phyloP scores from a whole-genome alignment of 2,797 vertebrate species.

The Chelon auratus region DNA sequence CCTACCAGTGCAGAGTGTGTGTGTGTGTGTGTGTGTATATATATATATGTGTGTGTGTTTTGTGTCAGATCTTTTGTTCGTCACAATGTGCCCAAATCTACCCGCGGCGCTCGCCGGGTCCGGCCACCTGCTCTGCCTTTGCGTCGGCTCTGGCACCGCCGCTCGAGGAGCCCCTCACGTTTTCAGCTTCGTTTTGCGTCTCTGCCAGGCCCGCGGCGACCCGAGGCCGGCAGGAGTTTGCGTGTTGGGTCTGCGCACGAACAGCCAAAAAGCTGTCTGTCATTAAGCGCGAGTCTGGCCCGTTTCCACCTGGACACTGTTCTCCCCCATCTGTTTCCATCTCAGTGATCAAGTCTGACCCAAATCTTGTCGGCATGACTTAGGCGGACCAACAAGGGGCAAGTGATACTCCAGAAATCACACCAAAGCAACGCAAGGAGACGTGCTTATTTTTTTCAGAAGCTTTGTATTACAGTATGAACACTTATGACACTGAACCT shows the following conservation, averaged over 20 bases:
- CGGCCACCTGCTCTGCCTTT: conserved; percentile 69
- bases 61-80: conserved; percentile 42
- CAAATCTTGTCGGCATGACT: conserved; percentile 41
- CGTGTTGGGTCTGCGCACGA: background rate
- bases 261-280: conserved; percentile 66
- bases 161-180: conserved; percentile 46
- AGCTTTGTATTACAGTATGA: conserved; percentile 10
- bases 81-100: conserved; percentile 42
- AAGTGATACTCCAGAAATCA: conserved; percentile 27
- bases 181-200: conserved; percentile 68
- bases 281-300: conserved; percentile 61
- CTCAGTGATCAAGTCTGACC: conserved; percentile 68
- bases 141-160: conserved; percentile 21
- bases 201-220: conserved; percentile 47
- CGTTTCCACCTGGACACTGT: conserved; percentile 64
- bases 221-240: conserved; percentile 47
- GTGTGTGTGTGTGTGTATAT: conserved; percentile 21
- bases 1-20: conserved; percentile 22
- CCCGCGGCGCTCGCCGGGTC: conserved; percentile 47
- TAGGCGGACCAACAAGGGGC: conserved; percentile 25
- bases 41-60: conserved; percentile 18
- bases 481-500: conserved; percentile 1
- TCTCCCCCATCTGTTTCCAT: conserved; percentile 68
- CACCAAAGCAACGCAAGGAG: conserved; percentile 15
- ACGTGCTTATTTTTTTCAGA: conserved; percentile 12